Evolutionary conservation across 2,113 vertebrate genomes (phyloP), one percentile per base, ranked within the genome.

Genomic region (Motacilla tschutschensis): DNA sequence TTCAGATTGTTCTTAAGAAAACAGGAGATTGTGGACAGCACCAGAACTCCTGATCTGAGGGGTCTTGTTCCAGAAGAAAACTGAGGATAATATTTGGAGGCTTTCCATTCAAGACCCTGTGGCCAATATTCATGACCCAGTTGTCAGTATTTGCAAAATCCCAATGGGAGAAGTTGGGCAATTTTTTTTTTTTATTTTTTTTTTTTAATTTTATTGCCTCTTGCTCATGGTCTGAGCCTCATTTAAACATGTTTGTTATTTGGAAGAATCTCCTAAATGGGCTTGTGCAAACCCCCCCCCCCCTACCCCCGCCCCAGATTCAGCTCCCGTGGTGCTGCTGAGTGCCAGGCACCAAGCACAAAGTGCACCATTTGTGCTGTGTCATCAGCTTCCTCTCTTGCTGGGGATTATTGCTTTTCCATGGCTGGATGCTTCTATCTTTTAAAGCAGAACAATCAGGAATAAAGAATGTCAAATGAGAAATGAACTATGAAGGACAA

Each of bases 401-500:
- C 88, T 60, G 79, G 62, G 58, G 86, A 53, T 94, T 92, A 94
- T 93, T 94, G 87, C 80, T 93, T 89, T 83, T 92, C 93, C 85
- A 89, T 94, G 93, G 79, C 79, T 95, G 93, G 90, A 78, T 93
- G 94, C 83, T 89, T 71, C 85, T 85, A 89, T 77, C 91, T 71
- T 92, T 87, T 94, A 95, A 94, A 94, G 82, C 91, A 92, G 82
- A 92, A 83, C 83, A 91, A 92, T 92, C 88, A 92, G 85, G 74
- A 85, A 89, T 91, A 92, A 92, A 81, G 77, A 86, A 93, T 86
- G 90, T 92, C 91, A 93, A 88, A 93, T 83, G 80, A 91, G 85
- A 94, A 94, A 64, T 88, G 91, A 89, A 91, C 88, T 94, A 93
- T 95, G 94, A 94, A 95, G 94, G 93, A 81, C 93, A 93, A 89